Conservation (phyloP, 2,797 vertebrate genomes). For the Petrocephalus sullivani region DNA sequence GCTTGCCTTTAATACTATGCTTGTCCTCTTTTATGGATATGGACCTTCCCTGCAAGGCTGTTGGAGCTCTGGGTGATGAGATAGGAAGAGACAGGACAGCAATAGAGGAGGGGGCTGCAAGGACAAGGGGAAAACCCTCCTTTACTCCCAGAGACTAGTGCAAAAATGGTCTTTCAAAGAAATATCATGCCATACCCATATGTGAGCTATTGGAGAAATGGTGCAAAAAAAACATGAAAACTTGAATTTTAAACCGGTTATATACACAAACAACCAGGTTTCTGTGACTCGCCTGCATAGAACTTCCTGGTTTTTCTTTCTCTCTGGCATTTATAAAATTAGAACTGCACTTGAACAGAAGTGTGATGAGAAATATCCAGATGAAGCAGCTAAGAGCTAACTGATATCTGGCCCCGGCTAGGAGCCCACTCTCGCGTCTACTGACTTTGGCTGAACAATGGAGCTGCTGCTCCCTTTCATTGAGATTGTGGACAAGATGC, state of each 20-base stretch:
- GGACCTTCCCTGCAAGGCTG: not conserved
- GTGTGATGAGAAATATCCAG: constrained; percentile 45
- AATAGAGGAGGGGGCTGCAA: not conserved
- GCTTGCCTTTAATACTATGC: not conserved
- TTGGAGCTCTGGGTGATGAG: not conserved
- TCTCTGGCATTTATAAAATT: not conserved
- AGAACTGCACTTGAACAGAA: constrained; percentile 19
- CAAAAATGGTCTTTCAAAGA: not conserved
- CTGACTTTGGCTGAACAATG: not conserved
- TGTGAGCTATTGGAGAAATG: not conserved
- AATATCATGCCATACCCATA: constrained; percentile 19
- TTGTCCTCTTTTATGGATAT: not conserved
- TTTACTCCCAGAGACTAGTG: not conserved
- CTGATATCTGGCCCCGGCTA: constrained; percentile 53
- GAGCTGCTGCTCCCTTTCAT: constrained; percentile 17
- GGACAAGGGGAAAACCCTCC: not conserved
- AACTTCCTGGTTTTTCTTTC: not conserved
- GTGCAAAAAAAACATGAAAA: not conserved
- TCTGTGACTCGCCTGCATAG: not conserved
- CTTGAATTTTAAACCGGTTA: not conserved
- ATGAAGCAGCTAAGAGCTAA: constrained; percentile 55
- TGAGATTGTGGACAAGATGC: constrained; percentile 31
- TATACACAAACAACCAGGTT: not conserved
- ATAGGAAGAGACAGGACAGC: not conserved
- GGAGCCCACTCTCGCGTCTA: constrained; percentile 15